Conservation (phyloP, 2,888 invertebrate species). For the Gastracanthus pulcherrimus region DNA sequence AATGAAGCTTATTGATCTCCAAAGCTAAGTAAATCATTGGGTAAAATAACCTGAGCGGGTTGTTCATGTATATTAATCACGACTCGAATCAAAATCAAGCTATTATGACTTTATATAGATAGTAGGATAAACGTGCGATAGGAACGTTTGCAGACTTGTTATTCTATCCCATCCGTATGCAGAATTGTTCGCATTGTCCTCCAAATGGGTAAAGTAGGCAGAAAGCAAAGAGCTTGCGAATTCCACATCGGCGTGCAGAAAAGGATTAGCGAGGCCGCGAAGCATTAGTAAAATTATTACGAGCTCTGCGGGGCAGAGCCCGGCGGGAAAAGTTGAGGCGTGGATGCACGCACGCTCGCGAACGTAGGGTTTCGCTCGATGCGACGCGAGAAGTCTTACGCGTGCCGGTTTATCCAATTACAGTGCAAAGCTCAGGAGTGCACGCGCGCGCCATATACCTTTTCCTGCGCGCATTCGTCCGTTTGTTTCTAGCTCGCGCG, state of each 20-base stretch:
- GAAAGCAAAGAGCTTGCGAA: neutral
- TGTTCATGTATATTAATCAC: no score
- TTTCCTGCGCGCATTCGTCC: neutral
- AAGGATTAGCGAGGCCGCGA: neutral
- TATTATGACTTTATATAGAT: no score
- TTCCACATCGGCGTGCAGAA: neutral
- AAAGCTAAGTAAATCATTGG: no score
- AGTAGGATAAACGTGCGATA: no score
- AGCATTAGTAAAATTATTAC: conserved; percentile 11
- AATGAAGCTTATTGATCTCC: no score
- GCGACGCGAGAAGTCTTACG: conserved; percentile 66
- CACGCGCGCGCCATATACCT: neutral
- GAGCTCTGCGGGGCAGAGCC: neutral
- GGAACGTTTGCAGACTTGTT: no score
- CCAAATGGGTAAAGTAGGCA: neutral
- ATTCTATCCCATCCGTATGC: no score
- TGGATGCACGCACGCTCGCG: neutral
- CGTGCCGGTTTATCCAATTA: conserved; percentile 69
- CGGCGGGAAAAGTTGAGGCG: neutral
- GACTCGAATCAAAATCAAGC: no score
- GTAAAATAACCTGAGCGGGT: no score
- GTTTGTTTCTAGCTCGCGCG: neutral
- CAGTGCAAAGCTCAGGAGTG: conserved; percentile 7
- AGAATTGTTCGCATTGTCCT: neutral
- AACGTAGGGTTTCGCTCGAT: conserved; percentile 63